Evolutionary conservation across 1,140 invertebrate species (phyloP), one percentile per base, ranked within the genome.

Genomic region (Drosophila kanapiae): DNA sequence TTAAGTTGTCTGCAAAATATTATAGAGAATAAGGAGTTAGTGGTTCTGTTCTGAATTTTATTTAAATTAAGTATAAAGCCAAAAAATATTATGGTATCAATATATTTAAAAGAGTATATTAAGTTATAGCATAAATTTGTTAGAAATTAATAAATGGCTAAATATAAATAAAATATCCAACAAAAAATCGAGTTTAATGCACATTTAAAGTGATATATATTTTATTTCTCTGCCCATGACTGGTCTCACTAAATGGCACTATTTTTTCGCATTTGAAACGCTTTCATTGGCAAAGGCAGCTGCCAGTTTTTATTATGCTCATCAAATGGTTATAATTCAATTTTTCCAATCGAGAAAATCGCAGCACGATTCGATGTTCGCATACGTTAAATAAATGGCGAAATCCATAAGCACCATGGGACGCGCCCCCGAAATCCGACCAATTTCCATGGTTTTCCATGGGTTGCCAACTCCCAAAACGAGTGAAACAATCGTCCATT

Each of bases 241-340:
- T 33, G 47, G 63, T 14, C n/a, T 4, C 33, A 29, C 10, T 48
- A 33, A 33, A 27, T 14, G 29, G 18, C 31, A 23, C 35, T 43
- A 23, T 59, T 72, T 72, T 71, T 59, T 40, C 29, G 29, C 23
- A 58, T 77, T 77, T 43, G 40, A 45, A 59, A 68, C 18, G 67
- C 43, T 35, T 51, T 72, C 43, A 72, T 71, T 72, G 67, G 67
- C 68, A 72, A 49, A 49, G 67, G 69, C 69, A 72, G 67, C 56
- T 77, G 76, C 65, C 67, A 75, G 76, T 77, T 87, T 86, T 87
- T 79, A 82, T 87, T 87, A 70, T 70, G 72, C 72, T 80, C 84
- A 88, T 88, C 84, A 88, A 88, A 88, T 84, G 78, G 63, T 68
- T 88, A 88, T 88, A 88, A 88, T 88, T 88, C 80, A 88, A 88